Percentiles rank a stretch among this genome's conserved stretches.
These are phyloP conservation scores for Sminthopsis crassicaudata DNA, from an alignment of 2,113 vertebrate genomes.

Conservation along the genomic window DNA sequence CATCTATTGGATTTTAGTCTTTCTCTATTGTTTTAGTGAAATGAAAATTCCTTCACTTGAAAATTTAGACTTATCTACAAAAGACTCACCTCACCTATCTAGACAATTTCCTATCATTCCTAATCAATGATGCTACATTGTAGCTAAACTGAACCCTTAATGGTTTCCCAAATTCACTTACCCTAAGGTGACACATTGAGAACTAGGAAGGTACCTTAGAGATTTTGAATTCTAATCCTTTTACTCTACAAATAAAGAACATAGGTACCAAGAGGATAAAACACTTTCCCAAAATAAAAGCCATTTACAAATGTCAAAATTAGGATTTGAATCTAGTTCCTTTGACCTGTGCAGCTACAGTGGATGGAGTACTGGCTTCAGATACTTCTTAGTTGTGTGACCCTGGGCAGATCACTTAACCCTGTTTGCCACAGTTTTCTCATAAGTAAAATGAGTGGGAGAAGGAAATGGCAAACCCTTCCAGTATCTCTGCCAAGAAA, in stretches of 20 bases:
- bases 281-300: fast-evolving
- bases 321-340: neutral
- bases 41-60: neutral
- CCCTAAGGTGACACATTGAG: neutral
- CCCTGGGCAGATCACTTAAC: too few species aligned
- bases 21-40: neutral
- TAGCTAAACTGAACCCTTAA: neutral
- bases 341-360: neutral
- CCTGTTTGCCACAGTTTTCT: too few species aligned
- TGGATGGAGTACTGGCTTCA: neutral
- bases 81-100: neutral
- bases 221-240: neutral
- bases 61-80: neutral
- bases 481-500: too few species aligned
- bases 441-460: too few species aligned
- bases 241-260: neutral
- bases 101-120: neutral
- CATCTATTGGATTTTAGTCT: neutral
- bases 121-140: neutral
- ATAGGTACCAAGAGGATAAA: neutral
- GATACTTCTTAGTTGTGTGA: too few species aligned
- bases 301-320: neutral
- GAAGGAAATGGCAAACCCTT: too few species aligned
- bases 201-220: neutral
- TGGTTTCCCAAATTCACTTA: neutral